Evolutionary conservation across 2,113 vertebrate genomes (phyloP), one percentile per base, ranked within the genome.

Genomic region (Melanerpes aurifrons): DNA sequence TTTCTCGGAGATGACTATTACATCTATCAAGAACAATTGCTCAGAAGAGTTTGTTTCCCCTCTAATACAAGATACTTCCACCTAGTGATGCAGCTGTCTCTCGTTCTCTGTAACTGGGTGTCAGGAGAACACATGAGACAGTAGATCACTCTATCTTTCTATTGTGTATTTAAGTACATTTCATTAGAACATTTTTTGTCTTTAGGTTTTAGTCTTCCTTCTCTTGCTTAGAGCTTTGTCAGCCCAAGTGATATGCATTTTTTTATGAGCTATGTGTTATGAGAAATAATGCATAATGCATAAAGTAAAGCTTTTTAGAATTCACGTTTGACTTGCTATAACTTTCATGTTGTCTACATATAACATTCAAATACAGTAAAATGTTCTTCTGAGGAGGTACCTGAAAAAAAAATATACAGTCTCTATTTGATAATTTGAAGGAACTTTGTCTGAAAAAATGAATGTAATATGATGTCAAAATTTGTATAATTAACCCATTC

Each of bases 101-200:
- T 92, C 81, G 54, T 47, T 68, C 37, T 28, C 48, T 43, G 12
- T 35, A 48, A 28, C n/a, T 64, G 19, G 25, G 7, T 82, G 26
- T 37, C 9, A 3, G 24, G 58, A 86, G 15, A 32, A n/a, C 70
- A 69, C 24, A 10, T 13, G 78, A 82, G 82, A 69, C 4, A 20
- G 47, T 13, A 29, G 22, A 67, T 48, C n/a, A 31, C 18, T 58
- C 1, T n/a, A 29, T 50, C 45, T 79, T 79, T 67, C 40, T 54
- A n/a, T 15, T 47, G 17, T 75, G 56, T 67, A 82, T 73, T 91
- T 82, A 81, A 82, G 85, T 79, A 67, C 12, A 76, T 87, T 95
- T 82, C 18, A 59, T 91, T 86, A 59, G 24, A 76, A 81, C 81
- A 56, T 73, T 82, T 94, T 94, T 80, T 93, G 40, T n/a, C 61